These are phyloP conservation scores for Carcharodon carcharias DNA, from an alignment of 2,797 vertebrate genomes.

Conservation along the genomic window DNA sequence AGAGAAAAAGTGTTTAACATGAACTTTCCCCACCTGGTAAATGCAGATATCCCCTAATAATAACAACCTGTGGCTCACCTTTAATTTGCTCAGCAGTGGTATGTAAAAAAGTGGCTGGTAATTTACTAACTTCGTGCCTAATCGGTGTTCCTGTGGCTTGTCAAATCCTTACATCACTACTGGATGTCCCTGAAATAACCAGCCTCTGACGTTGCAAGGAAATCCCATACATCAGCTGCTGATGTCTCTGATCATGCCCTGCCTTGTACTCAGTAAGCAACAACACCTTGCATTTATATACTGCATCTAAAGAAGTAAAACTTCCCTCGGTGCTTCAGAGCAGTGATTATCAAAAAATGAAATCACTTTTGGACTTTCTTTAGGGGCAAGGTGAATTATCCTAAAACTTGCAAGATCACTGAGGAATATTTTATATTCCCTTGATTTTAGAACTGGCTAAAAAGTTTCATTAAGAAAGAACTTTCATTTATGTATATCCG, in stretches of 20 bases:
- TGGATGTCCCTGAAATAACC: background rate
- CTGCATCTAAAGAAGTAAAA: background rate
- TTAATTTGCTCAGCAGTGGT: background rate
- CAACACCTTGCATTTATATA: background rate
- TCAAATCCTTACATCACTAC: background rate
- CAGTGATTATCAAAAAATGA: background rate
- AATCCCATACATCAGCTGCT: background rate
- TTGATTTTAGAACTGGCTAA: background rate
- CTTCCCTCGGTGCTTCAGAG: background rate
- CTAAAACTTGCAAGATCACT: background rate
- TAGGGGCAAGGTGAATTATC: background rate
- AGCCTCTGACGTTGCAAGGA: background rate
- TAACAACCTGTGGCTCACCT: background rate
- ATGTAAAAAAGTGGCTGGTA: background rate
- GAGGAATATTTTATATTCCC: background rate
- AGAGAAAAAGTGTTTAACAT: background rate
- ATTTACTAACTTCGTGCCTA: background rate
- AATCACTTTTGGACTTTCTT: background rate
- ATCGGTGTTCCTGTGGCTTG: background rate
- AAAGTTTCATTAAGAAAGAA: background rate
- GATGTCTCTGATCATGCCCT: background rate
- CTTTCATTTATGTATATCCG: background rate
- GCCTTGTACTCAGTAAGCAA: background rate
- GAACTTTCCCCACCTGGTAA: background rate
- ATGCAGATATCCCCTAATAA: background rate